Evolutionary conservation across 2,797 vertebrate genomes (phyloP), one percentile per base, ranked within the genome.

Genomic region (Phrynocephalus guinanensis): DNA sequence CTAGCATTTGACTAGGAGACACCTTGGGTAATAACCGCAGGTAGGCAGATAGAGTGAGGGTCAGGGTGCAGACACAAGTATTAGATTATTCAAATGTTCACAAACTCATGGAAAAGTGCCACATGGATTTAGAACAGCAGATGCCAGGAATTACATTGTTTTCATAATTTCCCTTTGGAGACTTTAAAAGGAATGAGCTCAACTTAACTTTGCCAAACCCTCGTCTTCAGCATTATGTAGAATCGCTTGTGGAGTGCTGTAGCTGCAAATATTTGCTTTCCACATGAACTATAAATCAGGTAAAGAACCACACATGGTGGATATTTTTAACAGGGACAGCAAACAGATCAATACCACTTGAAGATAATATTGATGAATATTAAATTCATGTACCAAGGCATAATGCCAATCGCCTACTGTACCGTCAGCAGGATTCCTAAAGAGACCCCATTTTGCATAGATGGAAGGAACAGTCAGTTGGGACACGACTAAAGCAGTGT

Each of bases 321-420:
- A 84, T 9, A 79, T 78, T 82, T 87, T 88, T 84, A 75, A 48
- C 70, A 50, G 16, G 0, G 63, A 13, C 28, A 33, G 3, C n/a
- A 44, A 2, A 79, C 44, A 52, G 16, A 16, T 50, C 0, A 13
- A 24, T 84, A 92, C 22, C 13, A 88, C 6, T 8, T 81, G 56
- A 89, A 91, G 18, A 1, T 75, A 6, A 56, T 63, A 75, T 7
- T 89, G 70, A 77, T n/a, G 80, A 87, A 52, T 48, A 82, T 84
- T 28, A n/a, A 30, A 82, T 68, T 88, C 63, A 76, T 7, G 28
- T 2, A 44, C 33, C 11, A 5, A 90, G 0, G 0, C 68, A 48
- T 50, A 60, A 77, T 30, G 5, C 63, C 56, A 52, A 38, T 56
- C 60, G 75, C 33, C 33, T 75, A 4, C 83, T 67, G 0, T 63